Base-by-base conservation (phyloP, 2,113 vertebrate species). In the Corythornis vintsioides region DNA sequence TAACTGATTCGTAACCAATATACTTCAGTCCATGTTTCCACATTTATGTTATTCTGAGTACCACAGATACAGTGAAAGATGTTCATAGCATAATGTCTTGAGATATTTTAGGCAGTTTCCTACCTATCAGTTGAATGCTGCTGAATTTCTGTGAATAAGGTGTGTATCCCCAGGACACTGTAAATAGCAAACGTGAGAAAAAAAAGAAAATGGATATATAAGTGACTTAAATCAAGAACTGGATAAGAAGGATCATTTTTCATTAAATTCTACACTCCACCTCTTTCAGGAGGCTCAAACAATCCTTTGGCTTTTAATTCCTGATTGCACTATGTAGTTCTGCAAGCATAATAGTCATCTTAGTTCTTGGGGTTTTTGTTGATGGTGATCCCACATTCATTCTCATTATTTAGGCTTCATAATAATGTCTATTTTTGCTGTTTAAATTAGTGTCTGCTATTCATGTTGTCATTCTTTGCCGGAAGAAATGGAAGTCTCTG, bases 1-100 rank as follows among this genome's bases (percentile, higher is more conserved):
- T 96, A 96, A 95, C 95, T 87, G 50, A 81, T 95, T 96, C 91
- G 6, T 93, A 95, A 85, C 95, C 92, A 84, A 80, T 2, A 3
- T 72, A 57, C 70, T 85, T 85, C 50, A 76, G 33, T 15, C 28
- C 84, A 60, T 26, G 24, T 77, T 93, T 88, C 42, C 63, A 42
- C 28, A 35, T 72, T 74, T 75, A 57, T 57, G 57, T 70, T 43
- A 45, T 63, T 82, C 48, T 57, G 42, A 90, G 63, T 82, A 82
- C 15, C 21, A 47, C 10, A 53, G 48, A 53, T 63, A 52, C 0
- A 48, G 26, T 8, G 28, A 53, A 74, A 85, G 29, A 40, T 4
- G 2, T 81, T 38, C 64, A 28, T 42, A 33, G 12, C 13, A 16
- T 31, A 78, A 18, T n/a, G 76, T 22, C 42, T 67, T 8, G 31